Evolutionary conservation across 30 jellyfish, hydroid and myxozoan species (phyloP).

Genomic region (Aurelia aurita complex sp. Pacific): DNA sequence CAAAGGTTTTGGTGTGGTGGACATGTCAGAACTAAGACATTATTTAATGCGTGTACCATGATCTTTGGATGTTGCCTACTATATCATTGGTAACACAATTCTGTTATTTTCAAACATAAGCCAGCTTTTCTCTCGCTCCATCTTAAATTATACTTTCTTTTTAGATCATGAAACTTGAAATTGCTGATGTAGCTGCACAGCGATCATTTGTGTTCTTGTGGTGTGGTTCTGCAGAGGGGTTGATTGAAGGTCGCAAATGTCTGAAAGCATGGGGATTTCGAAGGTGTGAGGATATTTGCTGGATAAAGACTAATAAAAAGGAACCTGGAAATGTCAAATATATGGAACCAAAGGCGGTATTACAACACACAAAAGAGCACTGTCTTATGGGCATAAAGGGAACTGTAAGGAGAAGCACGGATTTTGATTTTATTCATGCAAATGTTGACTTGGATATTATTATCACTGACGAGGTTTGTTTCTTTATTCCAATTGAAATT

Average conservation of each 20-base stretch:
- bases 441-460: constrained; percentile 97
- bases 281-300: constrained; percentile 99
- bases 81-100: too few relatives aligned
- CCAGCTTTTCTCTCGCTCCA: too few relatives aligned
- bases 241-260: constrained; percentile 96
- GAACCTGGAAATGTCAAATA: constrained; percentile 96
- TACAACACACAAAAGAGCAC: constrained; percentile 99
- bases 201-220: constrained; percentile 95
- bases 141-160: too few relatives aligned
- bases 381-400: constrained; percentile 99
- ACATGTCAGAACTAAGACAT: too few relatives aligned
- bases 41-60: too few relatives aligned
- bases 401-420: constrained; percentile 97
- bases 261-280: constrained; percentile 99
- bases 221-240: constrained; percentile 99
- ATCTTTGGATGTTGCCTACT: too few relatives aligned
- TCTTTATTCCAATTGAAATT: not conserved
- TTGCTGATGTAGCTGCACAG: constrained; percentile 94
- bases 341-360: constrained; percentile 94
- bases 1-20: too few relatives aligned
- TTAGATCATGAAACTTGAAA: constrained; percentile 83
- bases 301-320: constrained; percentile 95
- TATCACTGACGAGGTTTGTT: constrained; percentile 92
- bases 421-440: constrained; percentile 97
- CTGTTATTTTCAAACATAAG: too few relatives aligned